Evolutionary conservation across 2,888 invertebrate genomes (phyloP), one percentile per base, ranked within the genome.

Genomic region (Epinotia bilunana): DNA sequence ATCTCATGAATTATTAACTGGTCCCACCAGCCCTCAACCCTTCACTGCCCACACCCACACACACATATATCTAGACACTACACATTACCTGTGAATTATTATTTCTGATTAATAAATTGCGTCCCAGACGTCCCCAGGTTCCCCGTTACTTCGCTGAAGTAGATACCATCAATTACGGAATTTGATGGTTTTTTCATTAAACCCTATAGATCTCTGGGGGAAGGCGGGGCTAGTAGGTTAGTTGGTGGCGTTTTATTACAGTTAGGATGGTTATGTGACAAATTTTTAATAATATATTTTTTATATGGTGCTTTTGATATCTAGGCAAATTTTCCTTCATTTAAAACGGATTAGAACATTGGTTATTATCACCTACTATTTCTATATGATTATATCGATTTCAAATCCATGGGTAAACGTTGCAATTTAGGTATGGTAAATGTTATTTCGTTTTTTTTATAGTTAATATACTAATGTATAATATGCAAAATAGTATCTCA

Each of bases 81-180:
- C 68, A 83, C 82, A 89, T 93, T 93, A 92, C 91, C 90, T 84
- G 92, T 93, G 92, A 94, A 92, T 92, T 94, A 94, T 94, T 93
- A 93, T 93, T 93, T 93, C 91, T 94, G 94, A 94, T 94, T 94
- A 94, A 93, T 93, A 93, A 92, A 93, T 92, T 92, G 92, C 79
- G 87, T 88, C 93, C 90, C 90, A 64, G 64, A 87, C 86, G 92
- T 86, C 82, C 43, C 71, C 75, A 81, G 23, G 55, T 68, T 73
- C 65, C 64, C 73, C 60, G 49, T 46, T 53, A 65, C 67, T 61
- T 33, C 18, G 20, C 18, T 62, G 28, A 46, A 63, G 20, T 62
- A 57, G 43, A 60, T 69, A 84, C 84, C 84, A 87, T 92, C 92
- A 91, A 91, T 93, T 93, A 92, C 86, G 90, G 86, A 88, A 92